A percentile compares a stretch with the other conserved stretches of the same genome.
These are phyloP conservation scores for Condylura cristata DNA, from an alignment of 2,113 vertebrate genomes.

Conservation along the genomic window DNA sequence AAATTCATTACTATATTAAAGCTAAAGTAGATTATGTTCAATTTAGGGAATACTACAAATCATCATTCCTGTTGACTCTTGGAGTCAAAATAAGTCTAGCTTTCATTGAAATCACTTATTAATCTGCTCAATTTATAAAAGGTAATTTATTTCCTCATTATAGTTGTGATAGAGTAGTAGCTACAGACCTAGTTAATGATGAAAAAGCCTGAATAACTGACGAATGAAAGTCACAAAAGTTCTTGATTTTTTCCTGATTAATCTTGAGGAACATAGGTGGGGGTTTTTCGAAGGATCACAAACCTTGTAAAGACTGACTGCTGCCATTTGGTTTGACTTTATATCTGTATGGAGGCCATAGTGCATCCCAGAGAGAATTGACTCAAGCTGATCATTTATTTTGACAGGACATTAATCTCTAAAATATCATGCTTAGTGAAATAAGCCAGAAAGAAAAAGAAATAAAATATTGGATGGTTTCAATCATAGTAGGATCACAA, in stretches of 20 bases:
- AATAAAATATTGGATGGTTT: too few species aligned
- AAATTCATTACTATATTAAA: not conserved
- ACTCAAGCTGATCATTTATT: not conserved
- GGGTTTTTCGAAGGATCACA: slow-evolving; percentile 62
- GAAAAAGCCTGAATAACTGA: slow-evolving; percentile 66
- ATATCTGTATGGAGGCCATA: slow-evolving; percentile 16
- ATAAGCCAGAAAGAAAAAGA: too few species aligned
- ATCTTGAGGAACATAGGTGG: slow-evolving; percentile 62
- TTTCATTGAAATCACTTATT: slow-evolving; percentile 69
- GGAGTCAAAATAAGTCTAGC: slow-evolving; percentile 43
- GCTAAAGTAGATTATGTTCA: not conserved
- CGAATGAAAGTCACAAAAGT: slow-evolving; percentile 83
- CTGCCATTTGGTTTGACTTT: not conserved
- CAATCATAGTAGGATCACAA: too few species aligned
- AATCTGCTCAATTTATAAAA: slow-evolving; percentile 60
- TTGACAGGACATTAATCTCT: not conserved
- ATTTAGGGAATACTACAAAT: not conserved
- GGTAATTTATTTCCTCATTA: slow-evolving; percentile 75
- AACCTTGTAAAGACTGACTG: slow-evolving; percentile 62
- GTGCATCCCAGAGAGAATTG: not conserved
- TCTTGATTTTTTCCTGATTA: slow-evolving; percentile 80
- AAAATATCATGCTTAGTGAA: too few species aligned
- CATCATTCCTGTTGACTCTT: not conserved
- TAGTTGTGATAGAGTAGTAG: slow-evolving; percentile 61
- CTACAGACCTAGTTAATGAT: slow-evolving; percentile 74